Percentiles rank a stretch among this genome's conserved stretches.
phyloP scores from a whole-genome alignment of 2,888 invertebrate genomes.

The Selenia dentaria region DNA sequence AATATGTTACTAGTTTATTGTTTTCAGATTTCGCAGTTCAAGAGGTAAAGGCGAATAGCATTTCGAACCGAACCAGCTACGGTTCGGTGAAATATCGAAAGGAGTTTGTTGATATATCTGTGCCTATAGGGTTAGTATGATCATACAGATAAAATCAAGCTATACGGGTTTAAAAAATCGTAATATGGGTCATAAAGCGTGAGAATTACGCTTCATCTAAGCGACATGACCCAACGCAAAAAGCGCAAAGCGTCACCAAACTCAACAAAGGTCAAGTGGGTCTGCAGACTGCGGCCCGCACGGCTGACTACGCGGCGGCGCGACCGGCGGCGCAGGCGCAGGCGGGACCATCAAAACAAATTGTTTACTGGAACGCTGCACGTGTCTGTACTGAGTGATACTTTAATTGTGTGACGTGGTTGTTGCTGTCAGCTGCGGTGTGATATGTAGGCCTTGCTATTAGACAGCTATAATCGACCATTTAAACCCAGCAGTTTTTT shows the following conservation, averaged over 20 bases:
- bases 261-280: conserved; percentile 27
- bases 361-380: conserved; percentile 64
- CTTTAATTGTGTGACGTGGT: conserved; percentile 23
- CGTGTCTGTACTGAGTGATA: conserved; percentile 55
- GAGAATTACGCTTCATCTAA: conserved; percentile 2
- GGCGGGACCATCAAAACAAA: conserved; percentile 53
- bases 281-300: conserved; percentile 12
- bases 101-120: too few relatives aligned
- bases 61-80: too few relatives aligned
- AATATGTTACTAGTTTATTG: too few relatives aligned
- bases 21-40: too few relatives aligned
- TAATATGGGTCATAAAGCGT: conserved; percentile 1
- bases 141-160: too few relatives aligned
- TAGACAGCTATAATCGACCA: neutral
- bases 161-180: too few relatives aligned
- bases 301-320: conserved; percentile 8
- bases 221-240: conserved; percentile 4
- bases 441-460: neutral
- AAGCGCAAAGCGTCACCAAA: conserved; percentile 7
- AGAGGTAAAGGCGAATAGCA: too few relatives aligned
- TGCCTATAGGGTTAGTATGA: too few relatives aligned
- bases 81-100: too few relatives aligned
- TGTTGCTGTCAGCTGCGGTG: conserved; percentile 21
- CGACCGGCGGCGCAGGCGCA: too few relatives aligned
- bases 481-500: too few relatives aligned